Percentiles rank a stretch among this genome's conserved stretches.
phyloP scores from a whole-genome alignment of 2,888 invertebrate species.

The Nomada ferruginata region DNA sequence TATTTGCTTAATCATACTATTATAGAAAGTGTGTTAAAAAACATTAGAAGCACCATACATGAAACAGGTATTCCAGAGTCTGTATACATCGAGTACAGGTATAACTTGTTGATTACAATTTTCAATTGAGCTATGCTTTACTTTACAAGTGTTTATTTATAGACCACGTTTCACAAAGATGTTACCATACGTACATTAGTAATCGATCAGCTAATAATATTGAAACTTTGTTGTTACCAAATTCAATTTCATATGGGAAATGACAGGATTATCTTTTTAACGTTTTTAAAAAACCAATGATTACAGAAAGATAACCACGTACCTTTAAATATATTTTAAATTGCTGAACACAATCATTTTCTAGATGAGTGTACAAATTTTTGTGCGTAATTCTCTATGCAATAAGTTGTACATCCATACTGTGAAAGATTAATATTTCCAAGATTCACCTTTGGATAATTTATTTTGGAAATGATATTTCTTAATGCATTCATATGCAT shows the following conservation, averaged over 20 bases:
- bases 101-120: conserved; percentile 11
- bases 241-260: neutral
- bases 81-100: conserved; percentile 40
- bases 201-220: neutral
- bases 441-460: conserved; percentile 31
- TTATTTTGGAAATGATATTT: conserved; percentile 8
- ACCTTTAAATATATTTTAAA: conserved; percentile 54
- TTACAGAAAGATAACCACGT: conserved; percentile 46
- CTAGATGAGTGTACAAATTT: conserved; percentile 46
- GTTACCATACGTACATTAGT: neutral
- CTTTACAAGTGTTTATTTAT: neutral
- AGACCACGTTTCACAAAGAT: neutral
- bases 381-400: conserved; percentile 22
- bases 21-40: conserved; percentile 59
- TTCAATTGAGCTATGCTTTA: neutral
- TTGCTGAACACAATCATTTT: conserved; percentile 60
- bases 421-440: conserved; percentile 20
- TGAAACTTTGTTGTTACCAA: conserved; percentile 11
- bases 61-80: conserved; percentile 27
- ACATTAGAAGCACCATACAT: conserved; percentile 57
- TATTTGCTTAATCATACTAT: conserved; percentile 62
- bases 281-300: conserved; percentile 46
- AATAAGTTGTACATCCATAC: conserved; percentile 26
- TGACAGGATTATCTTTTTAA: conserved; percentile 30
- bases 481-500: neutral